Conservation (phyloP, 2,113 vertebrate species). For the Tenrec ecaudatus region DNA sequence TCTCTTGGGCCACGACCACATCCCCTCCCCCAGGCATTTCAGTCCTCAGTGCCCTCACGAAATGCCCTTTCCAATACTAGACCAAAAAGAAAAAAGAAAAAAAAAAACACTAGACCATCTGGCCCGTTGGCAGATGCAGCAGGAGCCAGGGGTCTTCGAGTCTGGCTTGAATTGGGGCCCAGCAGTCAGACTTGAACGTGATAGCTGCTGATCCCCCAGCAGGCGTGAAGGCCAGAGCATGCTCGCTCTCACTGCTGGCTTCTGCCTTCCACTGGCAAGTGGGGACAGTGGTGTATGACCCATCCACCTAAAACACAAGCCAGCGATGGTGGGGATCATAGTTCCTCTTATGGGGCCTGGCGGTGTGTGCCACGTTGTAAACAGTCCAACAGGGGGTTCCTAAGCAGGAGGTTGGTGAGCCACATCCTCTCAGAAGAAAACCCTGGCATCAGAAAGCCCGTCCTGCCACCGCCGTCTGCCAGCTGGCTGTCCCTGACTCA, state of each 20-base stretch:
- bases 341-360: background rate
- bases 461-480: background rate
- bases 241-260: slow-evolving; percentile 45
- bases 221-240: slow-evolving; percentile 45
- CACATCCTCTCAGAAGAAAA: background rate
- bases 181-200: slow-evolving; percentile 42
- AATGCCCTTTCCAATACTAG: slow-evolving; percentile 64
- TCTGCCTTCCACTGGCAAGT: slow-evolving; percentile 58
- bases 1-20: background rate
- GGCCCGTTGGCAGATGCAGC: background rate
- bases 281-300: background rate
- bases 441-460: background rate
- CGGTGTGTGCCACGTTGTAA: background rate
- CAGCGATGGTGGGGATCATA: background rate
- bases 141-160: slow-evolving; percentile 59
- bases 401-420: background rate
- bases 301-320: slow-evolving; percentile 18
- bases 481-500: background rate
- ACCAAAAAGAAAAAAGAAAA: too few relatives aligned
- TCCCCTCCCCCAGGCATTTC: background rate
- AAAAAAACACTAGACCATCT: background rate
- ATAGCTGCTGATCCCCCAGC: slow-evolving; percentile 35
- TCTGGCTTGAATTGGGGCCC: slow-evolving; percentile 45
- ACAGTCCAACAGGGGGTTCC: background rate
- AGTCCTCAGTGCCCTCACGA: slow-evolving; percentile 27